These are phyloP conservation scores for Heliconius himera DNA, from an alignment of 1,140 invertebrate genomes.

Conservation along the genomic window DNA sequence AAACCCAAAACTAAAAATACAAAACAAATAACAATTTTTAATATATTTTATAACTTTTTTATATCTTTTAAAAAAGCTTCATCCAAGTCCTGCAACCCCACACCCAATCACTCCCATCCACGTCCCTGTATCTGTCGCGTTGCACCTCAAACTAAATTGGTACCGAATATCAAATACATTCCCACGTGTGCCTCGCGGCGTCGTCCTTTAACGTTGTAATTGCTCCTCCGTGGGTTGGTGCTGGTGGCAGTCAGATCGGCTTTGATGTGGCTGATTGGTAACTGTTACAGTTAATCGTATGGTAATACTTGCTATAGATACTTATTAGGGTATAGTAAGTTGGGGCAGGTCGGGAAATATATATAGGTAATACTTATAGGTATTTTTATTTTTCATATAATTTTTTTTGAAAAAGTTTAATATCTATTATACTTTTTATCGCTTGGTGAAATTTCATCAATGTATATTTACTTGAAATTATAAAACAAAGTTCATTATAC, in stretches of 20 bases:
- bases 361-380: too few relatives aligned
- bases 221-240: slow-evolving; percentile 66
- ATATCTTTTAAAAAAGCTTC: not conserved
- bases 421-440: too few relatives aligned
- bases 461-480: too few relatives aligned
- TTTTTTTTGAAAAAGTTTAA: too few relatives aligned
- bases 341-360: slow-evolving; percentile 16
- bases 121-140: slow-evolving; percentile 67
- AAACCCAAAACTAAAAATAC: too few relatives aligned
- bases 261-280: slow-evolving; percentile 69
- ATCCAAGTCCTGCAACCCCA: slow-evolving; percentile 36
- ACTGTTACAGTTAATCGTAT: slow-evolving; percentile 23
- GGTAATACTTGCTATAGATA: slow-evolving; percentile 9
- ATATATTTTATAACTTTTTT: too few relatives aligned
- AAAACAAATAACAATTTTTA: too few relatives aligned
- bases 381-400: too few relatives aligned
- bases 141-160: slow-evolving; percentile 74
- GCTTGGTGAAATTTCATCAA: too few relatives aligned
- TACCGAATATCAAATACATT: slow-evolving; percentile 73
- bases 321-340: not conserved
- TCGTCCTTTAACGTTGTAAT: slow-evolving; percentile 68
- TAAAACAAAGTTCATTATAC: too few relatives aligned
- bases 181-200: slow-evolving; percentile 62
- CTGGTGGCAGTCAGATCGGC: slow-evolving; percentile 46
- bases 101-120: slow-evolving; percentile 65